Conservation (phyloP, 2,797 vertebrate genomes). For the Mormyrus hasselquistii region DNA sequence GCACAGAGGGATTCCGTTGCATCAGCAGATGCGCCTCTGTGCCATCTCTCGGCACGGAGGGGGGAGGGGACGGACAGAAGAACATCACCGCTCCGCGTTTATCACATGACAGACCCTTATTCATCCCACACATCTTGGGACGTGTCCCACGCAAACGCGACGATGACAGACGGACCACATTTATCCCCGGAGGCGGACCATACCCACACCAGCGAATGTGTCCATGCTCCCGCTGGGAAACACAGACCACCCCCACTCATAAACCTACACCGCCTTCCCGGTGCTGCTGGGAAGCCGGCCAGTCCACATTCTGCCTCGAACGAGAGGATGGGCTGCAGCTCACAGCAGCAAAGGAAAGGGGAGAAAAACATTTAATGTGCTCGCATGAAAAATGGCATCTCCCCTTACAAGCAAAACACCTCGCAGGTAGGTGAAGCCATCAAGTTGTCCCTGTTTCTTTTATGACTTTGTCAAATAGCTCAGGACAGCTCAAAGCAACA, state of each 20-base stretch:
- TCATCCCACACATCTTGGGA: not conserved
- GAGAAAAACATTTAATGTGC: not conserved
- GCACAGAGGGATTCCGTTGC: not conserved
- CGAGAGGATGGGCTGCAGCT: not conserved
- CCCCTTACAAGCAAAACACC: slow-evolving; percentile 3
- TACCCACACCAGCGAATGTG: not conserved
- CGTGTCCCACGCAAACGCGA: not conserved
- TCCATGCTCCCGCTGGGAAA: not conserved
- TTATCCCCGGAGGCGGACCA: not conserved
- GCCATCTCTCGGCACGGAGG: not conserved
- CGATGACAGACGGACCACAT: not conserved
- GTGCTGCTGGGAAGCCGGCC: not conserved
- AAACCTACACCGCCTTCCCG: slow-evolving; percentile 7
- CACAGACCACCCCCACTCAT: not conserved
- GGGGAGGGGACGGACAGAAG: not conserved
- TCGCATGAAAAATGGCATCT: slow-evolving; percentile 27
- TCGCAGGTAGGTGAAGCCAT: not conserved
- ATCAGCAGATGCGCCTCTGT: not conserved
- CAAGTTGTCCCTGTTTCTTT: not conserved
- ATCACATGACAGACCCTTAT: not conserved
- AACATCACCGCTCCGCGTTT: not conserved
- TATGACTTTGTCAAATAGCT: not conserved
- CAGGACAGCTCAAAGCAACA: not conserved
- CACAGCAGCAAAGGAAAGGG: not conserved
- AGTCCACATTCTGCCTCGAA: not conserved